phyloP scores from a whole-genome alignment of 2,888 invertebrate species.

The Lordiphosa andalusiaca region DNA sequence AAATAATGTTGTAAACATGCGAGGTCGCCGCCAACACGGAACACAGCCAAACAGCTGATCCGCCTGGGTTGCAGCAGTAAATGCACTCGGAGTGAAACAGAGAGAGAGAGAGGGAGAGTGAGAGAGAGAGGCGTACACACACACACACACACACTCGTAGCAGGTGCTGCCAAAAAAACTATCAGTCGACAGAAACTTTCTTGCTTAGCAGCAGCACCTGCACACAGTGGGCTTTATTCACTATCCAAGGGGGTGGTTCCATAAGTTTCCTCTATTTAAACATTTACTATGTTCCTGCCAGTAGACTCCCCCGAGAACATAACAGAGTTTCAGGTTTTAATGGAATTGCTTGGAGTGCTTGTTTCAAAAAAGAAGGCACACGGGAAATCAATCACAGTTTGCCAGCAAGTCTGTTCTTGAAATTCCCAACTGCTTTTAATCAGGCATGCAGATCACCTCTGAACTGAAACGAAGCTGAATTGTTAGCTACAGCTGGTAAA shows the following conservation, averaged over 20 bases:
- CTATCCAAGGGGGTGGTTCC: background rate
- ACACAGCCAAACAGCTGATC: constrained; percentile 35
- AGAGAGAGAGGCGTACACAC: constrained; percentile 2
- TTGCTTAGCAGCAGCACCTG: constrained; percentile 1
- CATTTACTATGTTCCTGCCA: too few relatives aligned
- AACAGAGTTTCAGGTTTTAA: too few relatives aligned
- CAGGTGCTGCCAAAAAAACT: constrained; percentile 39
- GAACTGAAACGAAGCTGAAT: too few relatives aligned
- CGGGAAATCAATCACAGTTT: too few relatives aligned
- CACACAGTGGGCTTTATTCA: background rate
- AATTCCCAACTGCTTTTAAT: too few relatives aligned
- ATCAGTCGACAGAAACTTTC: constrained; percentile 30
- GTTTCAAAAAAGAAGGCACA: too few relatives aligned
- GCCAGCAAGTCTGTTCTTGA: too few relatives aligned
- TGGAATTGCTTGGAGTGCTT: too few relatives aligned
- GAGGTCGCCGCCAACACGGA: constrained; percentile 42
- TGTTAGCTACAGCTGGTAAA: too few relatives aligned
- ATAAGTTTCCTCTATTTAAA: too few relatives aligned
- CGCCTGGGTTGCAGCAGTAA: constrained; percentile 14
- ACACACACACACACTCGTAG: background rate
- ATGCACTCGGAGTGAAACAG: constrained; percentile 5
- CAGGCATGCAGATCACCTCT: too few relatives aligned
- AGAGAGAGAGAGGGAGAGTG: background rate
- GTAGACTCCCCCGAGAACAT: too few relatives aligned
- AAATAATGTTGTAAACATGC: constrained; percentile 63